These are phyloP conservation scores for Trachythela sp. DNA, from an alignment of 64 coral and sea anemone genomes.

Conservation along the genomic window DNA sequence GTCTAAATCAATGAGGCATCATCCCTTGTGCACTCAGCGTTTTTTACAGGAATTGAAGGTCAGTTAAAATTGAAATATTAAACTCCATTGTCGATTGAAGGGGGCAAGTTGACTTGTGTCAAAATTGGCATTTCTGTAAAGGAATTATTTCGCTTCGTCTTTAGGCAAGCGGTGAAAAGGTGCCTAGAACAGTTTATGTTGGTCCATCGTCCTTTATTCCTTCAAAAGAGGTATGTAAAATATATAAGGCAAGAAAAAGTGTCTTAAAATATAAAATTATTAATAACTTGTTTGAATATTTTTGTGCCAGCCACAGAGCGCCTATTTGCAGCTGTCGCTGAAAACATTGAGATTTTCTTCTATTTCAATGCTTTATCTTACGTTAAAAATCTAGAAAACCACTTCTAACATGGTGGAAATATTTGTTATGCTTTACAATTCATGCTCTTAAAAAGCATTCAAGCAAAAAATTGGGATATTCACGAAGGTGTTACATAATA, in stretches of 20 bases:
- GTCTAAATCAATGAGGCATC: too few relatives aligned
- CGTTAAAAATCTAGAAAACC: neutral
- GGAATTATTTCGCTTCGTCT: conserved; percentile 27
- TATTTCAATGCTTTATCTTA: too few relatives aligned
- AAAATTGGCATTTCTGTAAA: neutral
- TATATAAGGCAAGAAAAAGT: neutral
- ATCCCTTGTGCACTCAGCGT: conserved; percentile 76
- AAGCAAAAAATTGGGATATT: neutral
- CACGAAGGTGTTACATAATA: neutral
- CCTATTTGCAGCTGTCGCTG: neutral
- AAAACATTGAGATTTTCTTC: neutral
- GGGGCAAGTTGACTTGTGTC: neutral
- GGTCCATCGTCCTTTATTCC: conserved; percentile 81
- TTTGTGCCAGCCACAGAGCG: neutral
- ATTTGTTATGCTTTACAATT: neutral
- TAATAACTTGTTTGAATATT: neutral
- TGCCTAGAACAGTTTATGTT: conserved; percentile 62
- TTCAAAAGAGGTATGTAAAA: conserved; percentile 77
- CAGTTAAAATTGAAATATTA: neutral
- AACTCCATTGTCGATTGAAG: neutral
- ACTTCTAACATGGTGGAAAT: neutral
- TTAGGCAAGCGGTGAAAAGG: conserved; percentile 63
- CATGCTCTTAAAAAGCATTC: neutral
- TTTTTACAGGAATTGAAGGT: conserved; percentile 79
- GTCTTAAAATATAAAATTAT: neutral